Conservation (phyloP, 2,888 invertebrate species). For the Ichneumoninae sp. region DNA sequence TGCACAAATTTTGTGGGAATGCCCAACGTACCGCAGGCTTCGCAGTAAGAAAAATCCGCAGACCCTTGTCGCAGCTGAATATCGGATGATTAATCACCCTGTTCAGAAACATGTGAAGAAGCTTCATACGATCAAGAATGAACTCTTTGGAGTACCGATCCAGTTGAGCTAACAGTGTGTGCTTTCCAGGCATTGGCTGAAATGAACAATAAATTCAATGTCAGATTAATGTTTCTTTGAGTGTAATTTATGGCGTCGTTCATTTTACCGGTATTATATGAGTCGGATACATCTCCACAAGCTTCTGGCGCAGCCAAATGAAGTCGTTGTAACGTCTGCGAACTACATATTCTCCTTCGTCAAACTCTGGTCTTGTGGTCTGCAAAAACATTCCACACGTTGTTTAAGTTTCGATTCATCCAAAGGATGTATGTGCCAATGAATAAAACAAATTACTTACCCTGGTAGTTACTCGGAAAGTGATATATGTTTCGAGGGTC, state of each 20-base stretch:
- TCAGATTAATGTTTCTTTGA: neutral
- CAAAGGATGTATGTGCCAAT: neutral
- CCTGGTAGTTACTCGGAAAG: slow-evolving; percentile 89
- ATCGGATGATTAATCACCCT: slow-evolving; percentile 89
- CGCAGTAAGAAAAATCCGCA: slow-evolving; percentile 88
- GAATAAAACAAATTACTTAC: slow-evolving; percentile 79
- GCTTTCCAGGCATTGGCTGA: slow-evolving; percentile 90
- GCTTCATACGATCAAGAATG: slow-evolving; percentile 88
- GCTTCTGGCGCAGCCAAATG: slow-evolving; percentile 88
- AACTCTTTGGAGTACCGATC: slow-evolving; percentile 90
- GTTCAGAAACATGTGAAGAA: slow-evolving; percentile 88
- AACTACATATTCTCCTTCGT: slow-evolving; percentile 88
- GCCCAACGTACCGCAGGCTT: slow-evolving; percentile 86
- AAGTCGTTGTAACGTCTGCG: slow-evolving; percentile 90
- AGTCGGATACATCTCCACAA: slow-evolving; percentile 88
- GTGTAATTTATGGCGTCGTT: neutral
- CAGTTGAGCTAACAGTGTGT: slow-evolving; percentile 88
- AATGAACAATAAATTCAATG: slow-evolving; percentile 71
- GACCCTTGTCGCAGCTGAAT: slow-evolving; percentile 88
- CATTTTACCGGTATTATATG: slow-evolving; percentile 88
- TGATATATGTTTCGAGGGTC: slow-evolving; percentile 89
- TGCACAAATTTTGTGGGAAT: neutral
- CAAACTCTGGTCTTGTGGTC: slow-evolving; percentile 88
- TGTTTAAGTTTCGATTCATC: neutral
- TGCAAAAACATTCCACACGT: slow-evolving; percentile 72